Evolutionary conservation across 64 coral and sea anemone species (phyloP), one percentile per base, ranked within the genome.

Genomic region (Montipora sp.): DNA sequence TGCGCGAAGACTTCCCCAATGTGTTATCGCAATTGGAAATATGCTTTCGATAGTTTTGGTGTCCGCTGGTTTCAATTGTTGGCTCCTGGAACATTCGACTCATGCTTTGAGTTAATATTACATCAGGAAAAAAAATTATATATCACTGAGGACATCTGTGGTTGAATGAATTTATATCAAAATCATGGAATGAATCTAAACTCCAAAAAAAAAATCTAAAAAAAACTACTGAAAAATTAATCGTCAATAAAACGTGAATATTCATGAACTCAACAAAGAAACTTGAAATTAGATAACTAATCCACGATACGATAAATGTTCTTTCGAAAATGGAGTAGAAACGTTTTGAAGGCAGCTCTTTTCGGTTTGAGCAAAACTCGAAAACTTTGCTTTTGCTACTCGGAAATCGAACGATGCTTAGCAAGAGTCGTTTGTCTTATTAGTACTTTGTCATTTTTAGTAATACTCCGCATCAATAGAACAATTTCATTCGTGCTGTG

Each of bases 401-500:
- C 27, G 27, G 60, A 16, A 63, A 16, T 63, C 2, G 36, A 36
- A 36, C 36, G 36, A 36, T 36, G 36, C 36, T 2, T 2, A 36
- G 36, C 36, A 36, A 36, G 36, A 36, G 36, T 36, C 36, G 36
- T 36, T 36, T 36, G 36, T 36, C 36, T 36, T 36, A 2, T 36
- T 36, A 36, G 36, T 36, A 36, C 2, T 36, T 36, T 36, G 36
- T 12, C 3, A 78, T 45, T 49, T 19, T 12, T 78, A 47, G 19
- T 48, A 15, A 78, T 5, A 48, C 12, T n/a, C 27, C 15, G 12
- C 15, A 85, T 85, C 63, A 85, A 50, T 85, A 50, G 45, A 49
- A 45, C 47, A 85, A 85, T 47, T 85, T 63, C 71, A 50, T 49
- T 0, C 82, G 70, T 50, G 82, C 65, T 85, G 82, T 72, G 82